Percentiles rank a stretch among this genome's conserved stretches.
Conservation (phyloP, 2,113 vertebrate species). For the Haemorhous mexicanus region DNA sequence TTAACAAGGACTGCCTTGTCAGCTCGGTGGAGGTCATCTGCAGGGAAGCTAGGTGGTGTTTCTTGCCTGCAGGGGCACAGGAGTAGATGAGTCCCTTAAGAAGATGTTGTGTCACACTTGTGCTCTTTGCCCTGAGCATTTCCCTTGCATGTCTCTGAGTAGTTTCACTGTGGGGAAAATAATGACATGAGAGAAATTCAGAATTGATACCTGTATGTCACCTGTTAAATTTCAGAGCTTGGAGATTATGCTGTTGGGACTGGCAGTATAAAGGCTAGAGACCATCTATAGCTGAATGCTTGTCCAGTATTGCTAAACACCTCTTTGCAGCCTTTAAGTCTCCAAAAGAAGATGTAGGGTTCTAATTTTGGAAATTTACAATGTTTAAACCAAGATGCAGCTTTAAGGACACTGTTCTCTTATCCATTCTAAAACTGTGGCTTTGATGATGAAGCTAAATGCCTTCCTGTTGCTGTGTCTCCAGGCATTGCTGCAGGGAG, state of each 20-base stretch:
- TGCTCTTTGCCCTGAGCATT: background rate
- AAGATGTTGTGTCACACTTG: background rate
- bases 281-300: background rate
- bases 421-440: background rate
- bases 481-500: conserved; percentile 17
- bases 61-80: background rate
- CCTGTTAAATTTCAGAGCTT: background rate
- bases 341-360: accelerated
- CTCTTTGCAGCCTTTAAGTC: background rate
- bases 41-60: background rate
- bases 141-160: background rate
- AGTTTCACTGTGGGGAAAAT: background rate
- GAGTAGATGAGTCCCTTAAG: background rate
- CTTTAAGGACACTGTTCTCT: background rate
- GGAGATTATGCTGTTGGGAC: background rate
- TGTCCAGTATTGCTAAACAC: background rate
- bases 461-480: background rate
- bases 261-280: background rate
- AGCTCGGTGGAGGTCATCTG: background rate
- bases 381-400: background rate
- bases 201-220: background rate
- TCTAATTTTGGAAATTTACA: background rate
- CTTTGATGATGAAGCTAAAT: background rate
- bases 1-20: background rate
- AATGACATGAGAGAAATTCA: background rate